These are phyloP conservation scores for Guaruba guarouba DNA, from an alignment of 2,113 vertebrate species.

Conservation along the genomic window DNA sequence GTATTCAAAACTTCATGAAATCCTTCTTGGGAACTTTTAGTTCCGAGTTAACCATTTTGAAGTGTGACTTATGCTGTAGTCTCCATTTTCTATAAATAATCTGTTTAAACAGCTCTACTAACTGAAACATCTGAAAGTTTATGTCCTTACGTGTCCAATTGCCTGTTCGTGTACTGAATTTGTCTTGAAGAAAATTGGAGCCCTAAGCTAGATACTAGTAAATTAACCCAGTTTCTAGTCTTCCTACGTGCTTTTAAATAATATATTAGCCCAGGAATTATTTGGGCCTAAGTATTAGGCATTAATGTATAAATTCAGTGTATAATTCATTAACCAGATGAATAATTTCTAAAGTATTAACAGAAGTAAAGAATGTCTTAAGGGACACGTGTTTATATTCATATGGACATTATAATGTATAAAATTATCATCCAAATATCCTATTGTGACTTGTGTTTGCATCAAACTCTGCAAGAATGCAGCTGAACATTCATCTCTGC, in stretches of 20 bases:
- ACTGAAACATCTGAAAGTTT: background rate
- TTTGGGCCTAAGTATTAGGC: constrained; percentile 23
- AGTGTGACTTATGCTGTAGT: background rate
- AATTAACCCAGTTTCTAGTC: constrained; percentile 60
- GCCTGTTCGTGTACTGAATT: background rate
- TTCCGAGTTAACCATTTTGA: background rate
- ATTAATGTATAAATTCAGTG: constrained; percentile 50
- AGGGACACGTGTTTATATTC: constrained; percentile 24
- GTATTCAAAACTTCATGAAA: background rate
- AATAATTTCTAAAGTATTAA: constrained; percentile 47
- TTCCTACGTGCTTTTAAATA: constrained; percentile 47
- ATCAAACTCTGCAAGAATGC: constrained; percentile 13
- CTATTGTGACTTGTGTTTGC: constrained; percentile 37
- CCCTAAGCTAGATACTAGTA: constrained; percentile 21
- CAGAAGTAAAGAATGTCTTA: constrained; percentile 54
- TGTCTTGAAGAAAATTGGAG: constrained; percentile 7
- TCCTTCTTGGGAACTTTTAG: background rate
- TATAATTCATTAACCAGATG: constrained; percentile 63
- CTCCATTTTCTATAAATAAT: background rate
- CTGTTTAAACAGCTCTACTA: background rate
- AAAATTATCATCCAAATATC: constrained; percentile 58
- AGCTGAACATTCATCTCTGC: background rate
- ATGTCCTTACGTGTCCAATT: background rate
- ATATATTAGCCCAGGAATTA: constrained; percentile 52
- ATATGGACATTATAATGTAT: constrained; percentile 55